These are phyloP conservation scores for Drosophila setosimentum DNA, from an alignment of 2,888 invertebrate species.

Conservation along the genomic window DNA sequence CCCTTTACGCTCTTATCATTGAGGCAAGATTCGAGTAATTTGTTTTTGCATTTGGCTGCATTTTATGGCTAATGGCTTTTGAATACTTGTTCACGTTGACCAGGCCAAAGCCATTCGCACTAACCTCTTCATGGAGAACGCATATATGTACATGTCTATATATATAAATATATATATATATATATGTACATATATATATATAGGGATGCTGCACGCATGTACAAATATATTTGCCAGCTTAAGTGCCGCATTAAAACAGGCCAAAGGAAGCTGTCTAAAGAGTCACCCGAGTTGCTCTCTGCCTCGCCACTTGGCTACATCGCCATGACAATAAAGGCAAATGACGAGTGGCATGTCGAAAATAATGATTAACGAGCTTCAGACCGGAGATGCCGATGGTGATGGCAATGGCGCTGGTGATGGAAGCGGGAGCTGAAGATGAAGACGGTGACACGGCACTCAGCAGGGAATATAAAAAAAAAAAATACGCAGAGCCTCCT, in stretches of 20 bases:
- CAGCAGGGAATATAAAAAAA: slow-evolving; percentile 50
- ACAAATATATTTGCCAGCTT: slow-evolving; percentile 65
- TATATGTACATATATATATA: neutral
- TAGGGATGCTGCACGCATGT: slow-evolving; percentile 18
- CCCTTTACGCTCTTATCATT: slow-evolving; percentile 1
- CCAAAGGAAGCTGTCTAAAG: slow-evolving; percentile 39
- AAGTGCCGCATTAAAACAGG: slow-evolving; percentile 77
- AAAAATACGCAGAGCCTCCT: slow-evolving; percentile 38
- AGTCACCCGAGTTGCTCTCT: slow-evolving; percentile 1
- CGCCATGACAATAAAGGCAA: slow-evolving; percentile 81
- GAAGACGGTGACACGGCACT: slow-evolving; percentile 49
- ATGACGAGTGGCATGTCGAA: slow-evolving; percentile 81
- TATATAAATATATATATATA: neutral
- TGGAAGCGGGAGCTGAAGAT: slow-evolving; percentile 9
- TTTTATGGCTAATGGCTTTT: slow-evolving; percentile 78
- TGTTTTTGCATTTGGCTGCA: slow-evolving; percentile 73
- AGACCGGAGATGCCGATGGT: slow-evolving; percentile 39
- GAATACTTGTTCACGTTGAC: slow-evolving; percentile 62
- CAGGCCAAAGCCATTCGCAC: slow-evolving; percentile 23
- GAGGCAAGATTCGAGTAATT: slow-evolving; percentile 55
- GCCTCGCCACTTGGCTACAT: slow-evolving; percentile 49
- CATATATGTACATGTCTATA: neutral
- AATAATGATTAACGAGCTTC: slow-evolving; percentile 78
- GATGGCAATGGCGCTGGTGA: slow-evolving; percentile 24
- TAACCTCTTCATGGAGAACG: slow-evolving; percentile 10